Evolutionary conservation across 1,140 invertebrate genomes (phyloP).

Genomic region (Drosophila repletoides): DNA sequence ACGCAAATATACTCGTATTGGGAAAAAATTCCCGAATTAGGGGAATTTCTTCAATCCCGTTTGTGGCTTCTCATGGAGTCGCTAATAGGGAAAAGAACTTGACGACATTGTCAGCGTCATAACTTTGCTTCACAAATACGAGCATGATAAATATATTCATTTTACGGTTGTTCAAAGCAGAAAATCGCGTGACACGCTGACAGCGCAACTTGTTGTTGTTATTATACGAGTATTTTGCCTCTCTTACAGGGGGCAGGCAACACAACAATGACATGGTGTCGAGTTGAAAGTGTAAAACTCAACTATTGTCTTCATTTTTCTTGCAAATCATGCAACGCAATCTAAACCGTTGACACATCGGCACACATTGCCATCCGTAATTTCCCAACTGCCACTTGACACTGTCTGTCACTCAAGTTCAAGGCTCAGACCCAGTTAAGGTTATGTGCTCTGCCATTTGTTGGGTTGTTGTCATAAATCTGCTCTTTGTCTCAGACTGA

Average conservation of each 20-base stretch:
- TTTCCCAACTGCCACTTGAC: constrained; percentile 44
- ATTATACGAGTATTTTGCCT: constrained; percentile 12
- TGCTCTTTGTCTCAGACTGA: constrained; percentile 63
- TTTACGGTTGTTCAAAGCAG: constrained; percentile 70
- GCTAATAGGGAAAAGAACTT: constrained; percentile 56
- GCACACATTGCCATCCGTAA: constrained; percentile 41
- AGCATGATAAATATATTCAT: constrained; percentile 76
- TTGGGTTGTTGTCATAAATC: constrained; percentile 57
- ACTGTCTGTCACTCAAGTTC: constrained; percentile 71
- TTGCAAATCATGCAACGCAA: constrained; percentile 79
- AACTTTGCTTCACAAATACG: constrained; percentile 45
- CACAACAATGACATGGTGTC: constrained; percentile 21
- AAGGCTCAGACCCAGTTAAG: constrained; percentile 66
- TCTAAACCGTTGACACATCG: constrained; percentile 76
- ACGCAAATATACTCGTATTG: constrained; percentile 47
- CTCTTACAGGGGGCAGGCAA: constrained; percentile 11
- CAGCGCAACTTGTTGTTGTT: constrained; percentile 52
- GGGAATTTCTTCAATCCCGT: constrained; percentile 13
- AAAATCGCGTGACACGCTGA: constrained; percentile 73
- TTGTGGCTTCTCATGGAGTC: constrained; percentile 20
- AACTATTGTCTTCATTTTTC: constrained; percentile 80
- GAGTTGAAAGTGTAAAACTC: constrained; percentile 65
- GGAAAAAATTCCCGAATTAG: constrained; percentile 48
- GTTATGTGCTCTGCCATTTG: constrained; percentile 52
- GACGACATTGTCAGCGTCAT: constrained; percentile 52